A percentile compares a stretch with the other conserved stretches of the same genome.
These are phyloP conservation scores for Sebastes paucispinis DNA, from an alignment of 2,797 vertebrate genomes.

Conservation along the genomic window DNA sequence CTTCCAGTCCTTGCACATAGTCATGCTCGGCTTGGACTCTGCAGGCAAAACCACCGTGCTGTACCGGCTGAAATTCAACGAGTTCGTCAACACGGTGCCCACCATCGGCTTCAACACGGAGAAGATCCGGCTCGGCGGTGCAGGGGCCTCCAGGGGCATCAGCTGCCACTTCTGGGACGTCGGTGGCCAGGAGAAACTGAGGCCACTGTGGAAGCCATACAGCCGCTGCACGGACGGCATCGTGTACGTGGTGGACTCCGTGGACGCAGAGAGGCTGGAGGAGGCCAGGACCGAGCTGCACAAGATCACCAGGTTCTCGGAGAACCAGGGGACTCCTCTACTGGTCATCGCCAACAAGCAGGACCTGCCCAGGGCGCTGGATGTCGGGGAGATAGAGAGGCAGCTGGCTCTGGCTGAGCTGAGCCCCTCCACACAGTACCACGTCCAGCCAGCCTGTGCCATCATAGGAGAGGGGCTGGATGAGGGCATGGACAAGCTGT, in stretches of 20 bases:
- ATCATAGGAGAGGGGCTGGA: conserved; percentile 97
- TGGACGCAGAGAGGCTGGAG: conserved; percentile 94
- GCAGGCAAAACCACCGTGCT: conserved; percentile 97
- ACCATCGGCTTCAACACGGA: conserved; percentile 99
- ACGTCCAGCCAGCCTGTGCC: conserved; percentile 96
- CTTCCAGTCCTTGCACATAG: conserved; percentile 97
- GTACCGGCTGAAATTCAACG: conserved; percentile 96
- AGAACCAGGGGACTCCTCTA: conserved; percentile 96
- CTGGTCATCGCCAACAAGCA: conserved; percentile 99
- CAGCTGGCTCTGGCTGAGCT: conserved; percentile 94
- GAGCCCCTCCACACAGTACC: conserved; percentile 92
- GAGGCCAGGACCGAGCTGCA: conserved; percentile 96
- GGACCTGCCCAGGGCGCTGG: conserved; percentile 93
- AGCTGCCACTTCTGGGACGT: conserved; percentile 99
- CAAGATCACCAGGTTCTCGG: conserved; percentile 95
- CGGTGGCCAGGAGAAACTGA: conserved; percentile 96
- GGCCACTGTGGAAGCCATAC: conserved; percentile 98
- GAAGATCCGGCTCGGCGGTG: conserved; percentile 91
- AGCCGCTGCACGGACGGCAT: conserved; percentile 97
- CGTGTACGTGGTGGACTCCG: conserved; percentile 99
- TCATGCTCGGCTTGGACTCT: conserved; percentile 97
- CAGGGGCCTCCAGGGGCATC: conserved; percentile 89
- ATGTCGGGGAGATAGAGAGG: conserved; percentile 93
- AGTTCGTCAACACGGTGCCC: conserved; percentile 98
- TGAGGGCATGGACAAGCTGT: conserved; percentile 97